A percentile compares a stretch with the other conserved stretches of the same genome.
phyloP scores from a whole-genome alignment of 2,888 invertebrate genomes.

The Calameuta pallipes region DNA sequence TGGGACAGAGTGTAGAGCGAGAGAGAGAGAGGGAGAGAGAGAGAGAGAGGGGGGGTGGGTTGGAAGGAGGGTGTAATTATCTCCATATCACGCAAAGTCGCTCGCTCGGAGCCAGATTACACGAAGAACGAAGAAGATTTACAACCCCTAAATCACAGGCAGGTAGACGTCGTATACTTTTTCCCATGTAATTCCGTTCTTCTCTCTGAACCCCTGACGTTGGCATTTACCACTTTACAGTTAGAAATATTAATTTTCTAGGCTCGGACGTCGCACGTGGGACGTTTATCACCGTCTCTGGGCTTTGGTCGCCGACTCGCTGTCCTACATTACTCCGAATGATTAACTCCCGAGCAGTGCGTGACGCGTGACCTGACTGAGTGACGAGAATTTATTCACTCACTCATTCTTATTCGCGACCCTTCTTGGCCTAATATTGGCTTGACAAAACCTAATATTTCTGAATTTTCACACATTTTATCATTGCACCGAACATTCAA shows the following conservation, averaged over 20 bases:
- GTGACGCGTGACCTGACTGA: slow-evolving; percentile 58
- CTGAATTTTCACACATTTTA: no score
- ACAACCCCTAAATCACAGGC: slow-evolving; percentile 47
- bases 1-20: slow-evolving; percentile 16
- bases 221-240: slow-evolving; percentile 40
- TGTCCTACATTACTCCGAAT: slow-evolving; percentile 55
- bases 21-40: background rate
- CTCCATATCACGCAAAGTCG: slow-evolving; percentile 39
- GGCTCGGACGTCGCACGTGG: slow-evolving; percentile 36
- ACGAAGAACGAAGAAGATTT: slow-evolving; percentile 43
- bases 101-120: slow-evolving; percentile 35
- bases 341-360: slow-evolving; percentile 58
- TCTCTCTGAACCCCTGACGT: background rate
- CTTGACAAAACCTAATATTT: no score
- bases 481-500: no score
- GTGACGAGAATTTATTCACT: slow-evolving; percentile 51
- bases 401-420: slow-evolving; percentile 18
- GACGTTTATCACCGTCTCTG: slow-evolving; percentile 47
- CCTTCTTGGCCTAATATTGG: no score
- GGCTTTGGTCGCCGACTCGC: slow-evolving; percentile 37
- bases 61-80: slow-evolving; percentile 36
- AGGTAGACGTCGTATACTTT: slow-evolving; percentile 25
- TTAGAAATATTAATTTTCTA: slow-evolving; percentile 54
- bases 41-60: no score
- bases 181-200: slow-evolving; percentile 38